Percentiles rank a stretch among this genome's conserved stretches.
These are phyloP conservation scores for Porites lobata DNA, from an alignment of 92 coral and sea anemone genomes.

Conservation along the genomic window DNA sequence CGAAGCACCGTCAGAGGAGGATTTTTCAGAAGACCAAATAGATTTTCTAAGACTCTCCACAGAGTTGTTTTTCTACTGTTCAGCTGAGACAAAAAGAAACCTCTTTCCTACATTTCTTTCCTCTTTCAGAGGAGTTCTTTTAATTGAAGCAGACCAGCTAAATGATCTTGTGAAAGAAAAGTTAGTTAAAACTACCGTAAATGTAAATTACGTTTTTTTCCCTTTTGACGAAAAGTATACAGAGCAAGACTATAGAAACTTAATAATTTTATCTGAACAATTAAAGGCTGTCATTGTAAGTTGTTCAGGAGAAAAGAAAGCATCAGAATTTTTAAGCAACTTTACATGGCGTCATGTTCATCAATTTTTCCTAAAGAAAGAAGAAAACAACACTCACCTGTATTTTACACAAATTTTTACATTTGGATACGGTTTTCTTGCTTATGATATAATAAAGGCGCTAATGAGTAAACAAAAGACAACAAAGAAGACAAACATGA, in stretches of 20 bases:
- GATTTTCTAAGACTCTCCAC: background rate
- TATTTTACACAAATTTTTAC: accelerated
- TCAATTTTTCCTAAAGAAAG: slow-evolving; percentile 6
- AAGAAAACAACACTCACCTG: background rate
- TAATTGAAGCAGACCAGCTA: background rate
- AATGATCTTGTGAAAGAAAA: background rate
- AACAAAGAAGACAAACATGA: background rate
- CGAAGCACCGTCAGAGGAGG: background rate
- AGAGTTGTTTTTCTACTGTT: background rate
- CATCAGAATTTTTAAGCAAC: slow-evolving; percentile 7
- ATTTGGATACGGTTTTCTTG: no score
- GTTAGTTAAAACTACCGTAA: background rate
- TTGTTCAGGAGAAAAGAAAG: slow-evolving; percentile 31
- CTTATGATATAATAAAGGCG: slow-evolving; percentile 3
- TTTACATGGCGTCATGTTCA: no score
- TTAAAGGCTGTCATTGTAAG: background rate
- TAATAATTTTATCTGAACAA: background rate
- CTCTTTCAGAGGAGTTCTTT: background rate
- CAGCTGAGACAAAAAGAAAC: background rate
- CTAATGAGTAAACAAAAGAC: background rate
- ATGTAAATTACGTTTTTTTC: background rate
- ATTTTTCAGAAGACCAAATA: background rate
- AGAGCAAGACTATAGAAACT: background rate
- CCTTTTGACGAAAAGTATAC: background rate
- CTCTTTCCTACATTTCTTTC: background rate